Percentiles rank a stretch among this genome's conserved stretches.
These are phyloP conservation scores for Cheilosia pagana DNA, from an alignment of 2,888 invertebrate genomes.

Conservation along the genomic window DNA sequence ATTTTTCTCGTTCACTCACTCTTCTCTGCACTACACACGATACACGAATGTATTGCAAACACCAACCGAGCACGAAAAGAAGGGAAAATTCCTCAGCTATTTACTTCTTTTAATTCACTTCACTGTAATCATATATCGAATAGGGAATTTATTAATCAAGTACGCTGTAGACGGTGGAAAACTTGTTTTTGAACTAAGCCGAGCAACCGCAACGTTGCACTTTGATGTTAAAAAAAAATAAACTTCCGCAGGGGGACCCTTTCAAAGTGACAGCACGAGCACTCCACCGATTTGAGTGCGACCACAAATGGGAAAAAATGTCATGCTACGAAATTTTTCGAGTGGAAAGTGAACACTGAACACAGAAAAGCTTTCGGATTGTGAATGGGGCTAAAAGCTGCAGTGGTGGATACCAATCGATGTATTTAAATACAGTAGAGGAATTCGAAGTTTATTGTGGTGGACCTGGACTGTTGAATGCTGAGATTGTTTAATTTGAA, in stretches of 20 bases:
- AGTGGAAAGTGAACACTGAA: conserved; percentile 46
- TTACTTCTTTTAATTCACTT: conserved; percentile 2
- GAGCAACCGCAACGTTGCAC: conserved; percentile 51
- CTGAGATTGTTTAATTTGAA: not conserved
- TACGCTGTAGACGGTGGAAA: conserved; percentile 8
- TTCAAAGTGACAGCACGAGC: conserved; percentile 54
- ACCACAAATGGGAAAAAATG: conserved; percentile 36
- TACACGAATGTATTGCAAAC: conserved; percentile 18
- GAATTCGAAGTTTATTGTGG: not conserved
- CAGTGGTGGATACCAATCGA: not conserved
- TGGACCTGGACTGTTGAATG: not conserved
- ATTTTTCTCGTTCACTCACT: conserved; percentile 24
- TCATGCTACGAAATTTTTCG: conserved; percentile 34
- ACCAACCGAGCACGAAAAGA: conserved; percentile 17
- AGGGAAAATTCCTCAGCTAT: conserved; percentile 21
- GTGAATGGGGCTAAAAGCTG: conserved; percentile 43
- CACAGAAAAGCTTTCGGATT: conserved; percentile 32
- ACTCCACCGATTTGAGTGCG: conserved; percentile 60
- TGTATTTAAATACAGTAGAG: not conserved
- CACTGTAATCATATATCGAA: not conserved
- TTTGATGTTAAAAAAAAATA: conserved; percentile 40
- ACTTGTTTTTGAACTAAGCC: not conserved
- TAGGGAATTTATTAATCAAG: not conserved
- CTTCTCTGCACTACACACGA: conserved; percentile 20
- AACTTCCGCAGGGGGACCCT: conserved; percentile 41